Evolutionary conservation across 2,888 invertebrate species (phyloP), one percentile per base, ranked within the genome.

Genomic region (Danaus chrysippus): DNA sequence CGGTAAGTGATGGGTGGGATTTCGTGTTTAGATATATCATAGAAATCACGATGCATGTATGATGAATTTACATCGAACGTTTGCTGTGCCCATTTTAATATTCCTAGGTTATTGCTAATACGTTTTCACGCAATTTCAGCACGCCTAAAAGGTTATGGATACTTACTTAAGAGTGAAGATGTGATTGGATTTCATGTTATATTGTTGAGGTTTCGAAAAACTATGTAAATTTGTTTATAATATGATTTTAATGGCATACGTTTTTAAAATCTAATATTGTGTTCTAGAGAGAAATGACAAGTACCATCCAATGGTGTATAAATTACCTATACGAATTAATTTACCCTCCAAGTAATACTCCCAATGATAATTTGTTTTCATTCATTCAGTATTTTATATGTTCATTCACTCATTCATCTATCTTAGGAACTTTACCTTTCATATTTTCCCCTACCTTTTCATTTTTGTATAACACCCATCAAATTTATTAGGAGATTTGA

Each of bases 1-100:
- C 73, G 87, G 88, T 87, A 88, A 88, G 87, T 87, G 68, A 68
- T 66, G 49, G 55, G 15, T 52, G 52, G 42, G 44, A 59, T 57
- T 55, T 67, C 55, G 44, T 44, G 54, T 59, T 34, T 61, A 59
- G 57, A 61, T 60, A 55, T 58, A 57, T 64, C 61, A 34, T 57
- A 61, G 57, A 53, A 64, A 41, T 56, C 59, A 57, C 58, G 49
- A 23, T 43, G 52, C 56, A 63, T 59, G 44, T 56, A 57, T 12
- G 44, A 52, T 56, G 52, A 42, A 52, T 54, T 12, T n/a, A 59
- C 11, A 42, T 55, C 53, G 34, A 56, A 56, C 46, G 41, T 57
- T 54, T 34, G 54, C 56, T 59, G 44, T 19, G 49, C 46, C 56
- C 56, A 57, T 59, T 56, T 43, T 6, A 34, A 34, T 43, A 13